Evolutionary conservation across 2,797 vertebrate genomes (phyloP), one percentile per base, ranked within the genome.

Genomic region (Microcaecilia unicolor): DNA sequence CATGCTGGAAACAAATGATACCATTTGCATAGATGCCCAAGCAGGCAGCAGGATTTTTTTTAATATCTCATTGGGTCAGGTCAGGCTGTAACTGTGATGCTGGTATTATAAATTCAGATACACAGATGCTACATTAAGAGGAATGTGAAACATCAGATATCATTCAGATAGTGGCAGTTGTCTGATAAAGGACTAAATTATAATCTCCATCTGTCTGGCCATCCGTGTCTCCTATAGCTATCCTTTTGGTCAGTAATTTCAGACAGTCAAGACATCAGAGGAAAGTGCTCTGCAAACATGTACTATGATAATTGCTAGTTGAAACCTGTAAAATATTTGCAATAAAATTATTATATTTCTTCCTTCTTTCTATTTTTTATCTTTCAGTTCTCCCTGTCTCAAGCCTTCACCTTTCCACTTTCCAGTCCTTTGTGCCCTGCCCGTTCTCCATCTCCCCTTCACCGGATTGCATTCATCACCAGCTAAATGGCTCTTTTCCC

Each of bases 21-120:
- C 45, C 22, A 42, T 29, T 42, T 32, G 31, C 22, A 24, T 40
- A 44, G 12, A 14, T 15, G 15, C 53, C 18, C 41, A 40, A 34
- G 16, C 13, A 33, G 19, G 1, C n/a, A n/a, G n/a, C n/a, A 3
- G 31, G 28, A 35, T 1, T 2, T 12, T n/a, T n/a, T 18, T n/a
- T n/a, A n/a, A 8, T 50, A 44, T 47, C 49, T 27, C 23, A 51
- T 2, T 13, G 12, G 18, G 9, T 45, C 3, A 8, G 15, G 4
- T 46, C 26, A 55, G 23, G 32, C 3, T 4, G 17, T 17, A n/a
- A 18, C 43, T 46, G 8, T 33, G 19, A 38, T n/a, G n/a, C n/a
- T n/a, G n/a, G n/a, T n/a, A n/a, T 30, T 36, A 54, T 27, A 48
- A 41, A 69, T 55, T 61, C 28, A 62, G 24, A 47, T 7, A 28